Base-by-base conservation (phyloP, 2,797 vertebrate species). In the Acipenser oxyrinchus region DNA sequence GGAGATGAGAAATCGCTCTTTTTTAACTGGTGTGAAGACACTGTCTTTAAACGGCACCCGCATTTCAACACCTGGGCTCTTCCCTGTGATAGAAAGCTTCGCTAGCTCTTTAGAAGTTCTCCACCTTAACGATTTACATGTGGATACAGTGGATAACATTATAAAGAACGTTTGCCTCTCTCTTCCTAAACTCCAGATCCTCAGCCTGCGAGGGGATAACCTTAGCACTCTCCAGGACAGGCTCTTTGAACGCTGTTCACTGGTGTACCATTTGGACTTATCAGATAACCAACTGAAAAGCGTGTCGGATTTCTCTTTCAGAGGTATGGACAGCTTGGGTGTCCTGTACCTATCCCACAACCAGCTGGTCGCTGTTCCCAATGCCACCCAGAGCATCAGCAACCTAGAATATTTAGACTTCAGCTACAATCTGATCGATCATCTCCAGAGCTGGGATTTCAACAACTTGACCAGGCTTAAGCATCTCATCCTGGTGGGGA, bases 141-240 rank as follows among this genome's bases (percentile, higher is more conserved):
- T 66, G 51, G 5, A 9, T 0, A 65, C 71, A 48, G 67, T 81
- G 1, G 48, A 62, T 13, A 52, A 48, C 7, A 65, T 90, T 8
- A 74, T 86, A 55, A 79, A 78, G 13, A 37, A 83, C 4, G 75
- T 83, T 68, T 92, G 90, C 72, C 66, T 73, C 55, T 78, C 71
- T 12, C 76, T 90, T 67, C 82, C 83, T 62, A 76, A 82, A 0
- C 8, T 84, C 66, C 80, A 68, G 50, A 59, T 7, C 2, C 72
- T 91, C 62, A 69, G 81, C 23, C 76, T 89, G 57, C 63, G 48
- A 53, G 0, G 0, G 0, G 88, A 90, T 75, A 68, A 72, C 1
- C 74, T 90, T 0, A 13, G 0, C 0, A 6, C 1, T 1, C 9
- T 91, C 18, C 1, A 8, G 8, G 55, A 69, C 1, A 1, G 69